phyloP scores from a whole-genome alignment of 2,113 vertebrate species.

The Sterna hirundo region DNA sequence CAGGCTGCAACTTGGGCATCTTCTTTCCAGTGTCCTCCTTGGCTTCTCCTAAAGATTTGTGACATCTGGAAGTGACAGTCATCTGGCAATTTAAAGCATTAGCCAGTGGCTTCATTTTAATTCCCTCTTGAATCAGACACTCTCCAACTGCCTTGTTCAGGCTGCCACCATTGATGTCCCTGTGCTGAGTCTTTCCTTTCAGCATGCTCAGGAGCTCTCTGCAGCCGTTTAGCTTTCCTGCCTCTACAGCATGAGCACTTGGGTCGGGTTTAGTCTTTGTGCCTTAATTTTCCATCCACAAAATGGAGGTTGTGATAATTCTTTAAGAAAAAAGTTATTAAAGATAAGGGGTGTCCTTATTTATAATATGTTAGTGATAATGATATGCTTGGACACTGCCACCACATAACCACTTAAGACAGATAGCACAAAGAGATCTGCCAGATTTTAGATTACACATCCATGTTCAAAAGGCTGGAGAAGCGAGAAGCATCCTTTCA shows the following conservation, averaged over 20 bases:
- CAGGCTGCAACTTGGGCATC: fast-evolving
- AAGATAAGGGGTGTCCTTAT: not conserved
- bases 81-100: not conserved
- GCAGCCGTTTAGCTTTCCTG: not conserved
- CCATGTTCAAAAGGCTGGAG: not conserved
- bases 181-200: not conserved
- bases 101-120: not conserved
- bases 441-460: not conserved
- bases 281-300: not conserved
- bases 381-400: not conserved
- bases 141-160: not conserved
- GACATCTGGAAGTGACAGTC: not conserved
- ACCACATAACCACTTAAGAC: not conserved
- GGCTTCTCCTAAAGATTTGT: not conserved
- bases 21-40: not conserved
- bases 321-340: not conserved
- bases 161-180: not conserved
- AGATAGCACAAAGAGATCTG: not conserved
- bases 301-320: not conserved
- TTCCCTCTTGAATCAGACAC: not conserved
- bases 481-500: not conserved
- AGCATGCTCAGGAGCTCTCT: not conserved
- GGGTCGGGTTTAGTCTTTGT: not conserved
- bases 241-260: not conserved
- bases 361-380: not conserved